Conservation (phyloP, 2,888 invertebrate species). For the Sesia apiformis region DNA sequence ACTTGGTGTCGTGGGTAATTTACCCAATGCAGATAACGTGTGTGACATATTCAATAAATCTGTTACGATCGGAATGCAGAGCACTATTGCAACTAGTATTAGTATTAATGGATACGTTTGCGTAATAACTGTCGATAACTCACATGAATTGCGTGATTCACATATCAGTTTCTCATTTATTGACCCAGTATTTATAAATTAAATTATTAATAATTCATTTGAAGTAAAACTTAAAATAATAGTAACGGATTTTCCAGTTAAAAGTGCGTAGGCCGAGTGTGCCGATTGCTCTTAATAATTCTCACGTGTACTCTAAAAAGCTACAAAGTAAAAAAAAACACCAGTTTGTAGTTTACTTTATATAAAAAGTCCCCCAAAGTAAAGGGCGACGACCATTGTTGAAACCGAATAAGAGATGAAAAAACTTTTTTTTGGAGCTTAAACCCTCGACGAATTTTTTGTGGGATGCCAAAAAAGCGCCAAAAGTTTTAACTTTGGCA, state of each 20-base stretch:
- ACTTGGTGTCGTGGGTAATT: too few species aligned
- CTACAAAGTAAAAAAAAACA: too few species aligned
- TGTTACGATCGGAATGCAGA: constrained; percentile 3
- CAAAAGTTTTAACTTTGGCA: constrained; percentile 26
- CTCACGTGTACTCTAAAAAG: too few species aligned
- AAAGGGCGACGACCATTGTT: constrained; percentile 57
- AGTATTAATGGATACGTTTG: constrained; percentile 9
- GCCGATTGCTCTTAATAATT: constrained; percentile 3
- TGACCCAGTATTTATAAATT: background rate
- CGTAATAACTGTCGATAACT: constrained; percentile 8
- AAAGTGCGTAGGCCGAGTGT: background rate
- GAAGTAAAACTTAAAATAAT: background rate
- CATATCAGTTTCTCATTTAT: constrained; percentile 1
- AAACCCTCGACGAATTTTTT: constrained; percentile 19
- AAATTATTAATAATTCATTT: background rate
- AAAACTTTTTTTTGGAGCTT: constrained; percentile 6
- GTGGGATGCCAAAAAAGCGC: constrained; percentile 36
- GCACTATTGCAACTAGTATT: constrained; percentile 6
- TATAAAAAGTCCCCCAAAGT: constrained; percentile 6
- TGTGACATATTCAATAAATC: constrained; percentile 2
- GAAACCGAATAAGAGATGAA: constrained; percentile 33
- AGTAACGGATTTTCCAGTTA: background rate
- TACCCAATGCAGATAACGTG: too few species aligned
- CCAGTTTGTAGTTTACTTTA: too few species aligned
- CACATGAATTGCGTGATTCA: constrained; percentile 8